phyloP scores from a whole-genome alignment of 2,113 vertebrate genomes.

The Caranx melampygus region DNA sequence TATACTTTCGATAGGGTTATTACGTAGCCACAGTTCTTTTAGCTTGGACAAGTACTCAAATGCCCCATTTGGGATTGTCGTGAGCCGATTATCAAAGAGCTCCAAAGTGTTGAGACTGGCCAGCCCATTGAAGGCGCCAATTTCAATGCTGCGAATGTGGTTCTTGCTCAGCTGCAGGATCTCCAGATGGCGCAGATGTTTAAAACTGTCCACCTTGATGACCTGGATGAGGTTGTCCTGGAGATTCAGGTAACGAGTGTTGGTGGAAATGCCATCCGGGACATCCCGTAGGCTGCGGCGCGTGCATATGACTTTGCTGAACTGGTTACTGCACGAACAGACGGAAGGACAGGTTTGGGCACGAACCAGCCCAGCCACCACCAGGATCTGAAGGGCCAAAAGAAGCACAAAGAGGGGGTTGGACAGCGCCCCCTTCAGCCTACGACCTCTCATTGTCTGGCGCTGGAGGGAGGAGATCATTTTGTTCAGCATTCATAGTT shows the following conservation, averaged over 20 bases:
- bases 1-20: slow-evolving; percentile 87
- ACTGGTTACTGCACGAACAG: slow-evolving; percentile 86
- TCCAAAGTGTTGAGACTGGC: slow-evolving; percentile 85
- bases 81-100: slow-evolving; percentile 87
- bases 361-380: slow-evolving; percentile 92
- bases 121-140: slow-evolving; percentile 85
- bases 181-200: slow-evolving; percentile 84
- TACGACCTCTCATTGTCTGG: slow-evolving; percentile 99
- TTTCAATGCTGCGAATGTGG: slow-evolving; percentile 85
- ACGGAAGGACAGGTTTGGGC: slow-evolving; percentile 85
- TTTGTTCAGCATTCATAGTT: slow-evolving; percentile 99
- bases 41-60: slow-evolving; percentile 86
- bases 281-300: slow-evolving; percentile 83
- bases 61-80: slow-evolving; percentile 86
- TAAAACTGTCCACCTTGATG: slow-evolving; percentile 87
- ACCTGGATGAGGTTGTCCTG: slow-evolving; percentile 87
- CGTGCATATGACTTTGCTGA: slow-evolving; percentile 87
- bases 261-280: slow-evolving; percentile 85
- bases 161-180: slow-evolving; percentile 86
- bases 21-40: slow-evolving; percentile 85
- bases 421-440: slow-evolving; percentile 99
- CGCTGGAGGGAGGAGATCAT: slow-evolving; percentile 99
- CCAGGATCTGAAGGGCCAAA: slow-evolving; percentile 97
- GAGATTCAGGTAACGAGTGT: slow-evolving; percentile 86
- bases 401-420: slow-evolving; percentile 98